phyloP scores from a whole-genome alignment of 1,140 invertebrate species.

The Ceratina calcarata region DNA sequence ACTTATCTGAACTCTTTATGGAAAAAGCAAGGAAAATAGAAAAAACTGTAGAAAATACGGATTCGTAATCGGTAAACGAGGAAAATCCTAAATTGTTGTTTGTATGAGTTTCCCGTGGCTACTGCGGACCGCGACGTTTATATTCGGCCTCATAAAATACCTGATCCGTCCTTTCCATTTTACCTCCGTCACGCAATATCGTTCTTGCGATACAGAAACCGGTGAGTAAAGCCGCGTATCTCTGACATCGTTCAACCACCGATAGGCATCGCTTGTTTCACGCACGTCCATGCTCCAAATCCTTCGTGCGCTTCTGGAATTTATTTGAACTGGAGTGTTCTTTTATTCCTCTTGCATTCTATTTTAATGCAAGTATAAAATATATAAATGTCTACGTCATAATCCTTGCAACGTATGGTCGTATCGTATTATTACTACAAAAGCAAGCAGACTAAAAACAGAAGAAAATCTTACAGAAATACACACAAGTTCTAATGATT shows the following conservation, averaged over 20 bases:
- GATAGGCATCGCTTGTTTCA: constrained; percentile 30
- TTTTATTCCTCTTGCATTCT: not conserved
- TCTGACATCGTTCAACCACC: constrained; percentile 16
- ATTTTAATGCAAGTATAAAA: too few species aligned
- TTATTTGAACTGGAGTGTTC: not conserved
- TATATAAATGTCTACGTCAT: too few species aligned
- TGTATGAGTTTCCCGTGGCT: not conserved
- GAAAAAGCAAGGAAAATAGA: not conserved
- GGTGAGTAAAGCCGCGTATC: constrained; percentile 14
- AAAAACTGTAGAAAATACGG: not conserved
- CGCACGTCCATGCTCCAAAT: not conserved
- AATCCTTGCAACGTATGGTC: not conserved
- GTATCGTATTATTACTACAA: too few species aligned
- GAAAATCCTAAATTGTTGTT: not conserved
- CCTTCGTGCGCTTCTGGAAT: not conserved
- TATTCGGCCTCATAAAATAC: constrained; percentile 7
- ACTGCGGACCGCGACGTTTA: constrained; percentile 8
- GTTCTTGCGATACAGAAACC: not conserved
- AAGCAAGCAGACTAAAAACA: too few species aligned
- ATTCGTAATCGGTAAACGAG: not conserved
- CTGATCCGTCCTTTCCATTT: not conserved
- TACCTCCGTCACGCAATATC: not conserved
- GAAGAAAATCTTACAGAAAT: too few species aligned
- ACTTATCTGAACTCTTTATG: not conserved
- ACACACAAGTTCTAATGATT: too few species aligned